These are phyloP conservation scores for Acridotheres tristis DNA, from an alignment of 2,797 vertebrate species.

Conservation along the genomic window DNA sequence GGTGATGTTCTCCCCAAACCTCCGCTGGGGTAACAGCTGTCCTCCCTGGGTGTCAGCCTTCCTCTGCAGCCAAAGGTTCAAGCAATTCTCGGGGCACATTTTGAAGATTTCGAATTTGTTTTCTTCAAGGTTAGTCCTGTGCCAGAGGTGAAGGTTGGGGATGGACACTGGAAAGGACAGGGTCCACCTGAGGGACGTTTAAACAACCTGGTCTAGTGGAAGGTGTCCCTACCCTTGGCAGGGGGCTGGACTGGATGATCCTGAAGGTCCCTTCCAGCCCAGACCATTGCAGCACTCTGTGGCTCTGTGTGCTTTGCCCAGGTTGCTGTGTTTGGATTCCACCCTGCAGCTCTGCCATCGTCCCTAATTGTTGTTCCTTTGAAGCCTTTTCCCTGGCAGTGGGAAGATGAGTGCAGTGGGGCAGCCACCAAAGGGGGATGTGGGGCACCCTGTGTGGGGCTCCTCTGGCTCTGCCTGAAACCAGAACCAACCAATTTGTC, in stretches of 20 bases:
- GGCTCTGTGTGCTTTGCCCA: neutral
- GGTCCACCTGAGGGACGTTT: neutral
- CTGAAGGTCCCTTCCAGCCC: neutral
- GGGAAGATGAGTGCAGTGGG: rapidly evolving
- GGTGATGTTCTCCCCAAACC: neutral
- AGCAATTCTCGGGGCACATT: rapidly evolving
- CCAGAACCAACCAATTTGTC: neutral
- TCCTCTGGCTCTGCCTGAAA: neutral
- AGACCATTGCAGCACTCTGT: neutral
- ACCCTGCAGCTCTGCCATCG: neutral
- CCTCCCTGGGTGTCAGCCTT: rapidly evolving
- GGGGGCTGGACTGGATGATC: neutral
- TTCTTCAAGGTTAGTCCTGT: neutral
- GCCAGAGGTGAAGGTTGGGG: neutral
- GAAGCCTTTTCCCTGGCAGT: rapidly evolving
- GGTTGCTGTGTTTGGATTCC: rapidly evolving
- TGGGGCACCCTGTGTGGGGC: neutral
- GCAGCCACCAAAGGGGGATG: neutral
- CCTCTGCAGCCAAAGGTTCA: neutral
- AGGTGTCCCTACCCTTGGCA: neutral
- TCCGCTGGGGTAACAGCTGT: neutral
- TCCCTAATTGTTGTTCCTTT: neutral
- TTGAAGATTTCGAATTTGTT: neutral
- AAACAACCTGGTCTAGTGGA: neutral
- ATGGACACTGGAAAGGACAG: neutral